These are phyloP conservation scores for Thripadectes ignobilis DNA, from an alignment of 2,797 vertebrate species.

Conservation along the genomic window DNA sequence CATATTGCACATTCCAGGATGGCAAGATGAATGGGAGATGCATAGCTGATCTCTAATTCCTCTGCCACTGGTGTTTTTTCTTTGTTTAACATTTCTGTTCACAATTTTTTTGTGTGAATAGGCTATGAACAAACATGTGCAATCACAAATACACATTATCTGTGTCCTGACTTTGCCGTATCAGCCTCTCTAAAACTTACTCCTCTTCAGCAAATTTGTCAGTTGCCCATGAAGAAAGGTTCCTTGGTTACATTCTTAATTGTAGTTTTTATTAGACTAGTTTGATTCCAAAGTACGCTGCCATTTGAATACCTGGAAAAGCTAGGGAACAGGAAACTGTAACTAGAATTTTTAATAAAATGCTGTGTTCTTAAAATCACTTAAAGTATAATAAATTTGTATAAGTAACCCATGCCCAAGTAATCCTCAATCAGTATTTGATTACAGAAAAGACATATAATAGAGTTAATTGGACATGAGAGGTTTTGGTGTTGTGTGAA, in stretches of 20 bases:
- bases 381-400: background rate
- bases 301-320: background rate
- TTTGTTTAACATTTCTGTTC: conserved; percentile 26
- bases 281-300: background rate
- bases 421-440: background rate
- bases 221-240: background rate
- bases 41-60: conserved; percentile 13
- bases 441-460: background rate
- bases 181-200: background rate
- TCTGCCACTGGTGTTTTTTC: background rate
- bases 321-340: background rate
- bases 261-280: background rate
- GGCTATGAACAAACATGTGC: background rate
- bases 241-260: background rate
- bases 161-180: background rate
- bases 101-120: background rate
- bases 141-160: background rate
- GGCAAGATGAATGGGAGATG: conserved; percentile 9
- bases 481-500: background rate
- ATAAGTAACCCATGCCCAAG: background rate
- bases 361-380: background rate
- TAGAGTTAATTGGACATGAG: background rate
- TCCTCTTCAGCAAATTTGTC: background rate
- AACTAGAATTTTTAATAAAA: background rate
- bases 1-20: conserved; percentile 39